phyloP scores from a whole-genome alignment of 2,888 invertebrate genomes.

The Caenorhabditis imperialis region DNA sequence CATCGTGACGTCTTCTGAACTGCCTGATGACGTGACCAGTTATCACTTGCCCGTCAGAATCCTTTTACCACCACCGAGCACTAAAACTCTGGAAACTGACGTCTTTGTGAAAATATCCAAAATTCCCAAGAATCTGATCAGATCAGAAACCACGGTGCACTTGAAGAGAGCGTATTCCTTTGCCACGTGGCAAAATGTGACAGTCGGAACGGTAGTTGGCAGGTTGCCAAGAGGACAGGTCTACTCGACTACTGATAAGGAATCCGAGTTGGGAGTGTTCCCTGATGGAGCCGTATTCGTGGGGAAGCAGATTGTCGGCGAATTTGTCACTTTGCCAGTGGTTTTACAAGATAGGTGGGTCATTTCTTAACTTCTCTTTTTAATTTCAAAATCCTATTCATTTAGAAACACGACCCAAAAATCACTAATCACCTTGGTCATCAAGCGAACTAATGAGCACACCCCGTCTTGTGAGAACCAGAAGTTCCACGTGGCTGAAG shows the following conservation, averaged over 20 bases:
- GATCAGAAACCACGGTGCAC: constrained; percentile 16
- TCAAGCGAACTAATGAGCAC: constrained; percentile 15
- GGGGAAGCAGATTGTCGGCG: constrained; percentile 10
- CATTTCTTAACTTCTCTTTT: not conserved
- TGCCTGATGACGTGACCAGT: constrained; percentile 20
- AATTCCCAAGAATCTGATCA: constrained; percentile 8
- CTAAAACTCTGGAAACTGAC: constrained; percentile 19
- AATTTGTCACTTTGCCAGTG: constrained; percentile 32
- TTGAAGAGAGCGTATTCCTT: constrained; percentile 39
- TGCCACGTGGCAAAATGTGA: constrained; percentile 33
- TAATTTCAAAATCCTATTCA: not conserved
- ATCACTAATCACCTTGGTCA: constrained; percentile 16
- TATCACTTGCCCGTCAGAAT: constrained; percentile 23
- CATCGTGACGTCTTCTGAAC: constrained; percentile 27
- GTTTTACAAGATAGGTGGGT: constrained; percentile 9
- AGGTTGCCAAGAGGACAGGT: constrained; percentile 23
- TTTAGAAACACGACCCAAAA: constrained; percentile 35
- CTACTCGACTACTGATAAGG: constrained; percentile 23
- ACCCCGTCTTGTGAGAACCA: constrained; percentile 10
- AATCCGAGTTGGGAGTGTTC: constrained; percentile 29
- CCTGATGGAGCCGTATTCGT: constrained; percentile 47
- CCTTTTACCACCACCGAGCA: constrained; percentile 36
- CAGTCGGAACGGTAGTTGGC: constrained; percentile 43
- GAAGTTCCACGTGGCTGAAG: constrained; percentile 8
- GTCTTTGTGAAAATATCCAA: constrained; percentile 26